phyloP scores from a whole-genome alignment of 2,113 vertebrate species.

The Chionis minor region DNA sequence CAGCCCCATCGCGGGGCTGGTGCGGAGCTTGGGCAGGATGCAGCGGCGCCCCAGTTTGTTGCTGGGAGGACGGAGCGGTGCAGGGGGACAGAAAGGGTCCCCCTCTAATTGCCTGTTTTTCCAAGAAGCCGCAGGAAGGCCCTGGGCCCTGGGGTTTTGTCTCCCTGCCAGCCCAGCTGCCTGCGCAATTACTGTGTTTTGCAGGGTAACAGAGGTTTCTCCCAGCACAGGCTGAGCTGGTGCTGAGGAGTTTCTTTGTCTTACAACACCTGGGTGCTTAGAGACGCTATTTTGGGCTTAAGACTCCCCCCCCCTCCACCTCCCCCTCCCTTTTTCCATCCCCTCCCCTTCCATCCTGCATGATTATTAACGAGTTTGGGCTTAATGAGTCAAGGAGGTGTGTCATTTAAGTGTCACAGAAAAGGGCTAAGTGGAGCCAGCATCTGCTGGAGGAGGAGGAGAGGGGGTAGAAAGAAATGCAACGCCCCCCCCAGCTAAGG shows the following conservation, averaged over 20 bases:
- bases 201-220: conserved; percentile 54
- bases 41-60: neutral
- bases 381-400: conserved; percentile 55
- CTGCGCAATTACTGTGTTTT: conserved; percentile 44
- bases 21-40: neutral
- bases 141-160: conserved; percentile 5
- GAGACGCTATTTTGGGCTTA: conserved; percentile 47
- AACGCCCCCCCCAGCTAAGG: neutral
- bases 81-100: neutral
- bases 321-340: conserved; percentile 42
- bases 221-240: conserved; percentile 34
- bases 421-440: neutral
- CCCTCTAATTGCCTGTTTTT: neutral
- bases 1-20: neutral
- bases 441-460: neutral
- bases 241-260: conserved; percentile 52
- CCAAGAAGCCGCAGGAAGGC: neutral
- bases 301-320: neutral
- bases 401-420: neutral
- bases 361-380: conserved; percentile 32
- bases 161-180: conserved; percentile 42
- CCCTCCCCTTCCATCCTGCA: conserved; percentile 47
- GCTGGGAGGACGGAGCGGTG: neutral
- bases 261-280: conserved; percentile 65
- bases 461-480: neutral